Conservation (phyloP, 2,797 vertebrate genomes). For the Pipistrellus kuhlii region DNA sequence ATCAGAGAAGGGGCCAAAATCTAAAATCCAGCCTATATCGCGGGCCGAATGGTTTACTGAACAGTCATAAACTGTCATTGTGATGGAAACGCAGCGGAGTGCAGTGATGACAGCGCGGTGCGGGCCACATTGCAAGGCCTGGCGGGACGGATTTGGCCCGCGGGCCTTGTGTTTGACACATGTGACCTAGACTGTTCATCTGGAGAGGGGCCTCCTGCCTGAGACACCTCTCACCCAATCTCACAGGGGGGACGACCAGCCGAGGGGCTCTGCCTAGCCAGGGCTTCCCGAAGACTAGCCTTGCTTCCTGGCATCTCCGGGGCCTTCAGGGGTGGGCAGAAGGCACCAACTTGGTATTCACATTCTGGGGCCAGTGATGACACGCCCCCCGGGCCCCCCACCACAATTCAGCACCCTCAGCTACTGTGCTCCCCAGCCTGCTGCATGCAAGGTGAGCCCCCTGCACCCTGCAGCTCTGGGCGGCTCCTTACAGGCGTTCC, state of each 20-base stretch:
- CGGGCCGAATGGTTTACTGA: too few relatives aligned
- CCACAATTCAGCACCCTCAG: background rate
- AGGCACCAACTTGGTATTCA: rapidly evolving
- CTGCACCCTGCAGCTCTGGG: rapidly evolving
- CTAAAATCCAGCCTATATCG: too few relatives aligned
- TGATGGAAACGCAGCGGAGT: too few relatives aligned
- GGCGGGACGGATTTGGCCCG: too few relatives aligned
- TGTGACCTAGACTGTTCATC: background rate
- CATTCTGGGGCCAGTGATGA: background rate
- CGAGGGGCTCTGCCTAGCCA: background rate
- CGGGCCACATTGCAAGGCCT: too few relatives aligned
- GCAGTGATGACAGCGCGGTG: too few relatives aligned
- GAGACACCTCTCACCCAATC: too few relatives aligned
- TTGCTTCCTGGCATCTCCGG: background rate
- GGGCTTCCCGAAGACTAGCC: background rate
- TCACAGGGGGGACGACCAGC: background rate
- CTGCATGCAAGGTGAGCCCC: background rate
- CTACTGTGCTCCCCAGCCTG: too few relatives aligned
- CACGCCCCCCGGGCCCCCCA: background rate
- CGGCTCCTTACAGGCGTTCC: background rate
- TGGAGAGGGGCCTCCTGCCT: background rate
- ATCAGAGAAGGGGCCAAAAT: too few relatives aligned
- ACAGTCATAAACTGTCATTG: too few relatives aligned
- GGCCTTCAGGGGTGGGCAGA: background rate
- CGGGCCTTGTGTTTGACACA: too few relatives aligned